Percentiles rank a stretch among this genome's conserved stretches.
These are phyloP conservation scores for Ctenopoma kingsleyae DNA, from an alignment of 2,797 vertebrate genomes.

Conservation along the genomic window DNA sequence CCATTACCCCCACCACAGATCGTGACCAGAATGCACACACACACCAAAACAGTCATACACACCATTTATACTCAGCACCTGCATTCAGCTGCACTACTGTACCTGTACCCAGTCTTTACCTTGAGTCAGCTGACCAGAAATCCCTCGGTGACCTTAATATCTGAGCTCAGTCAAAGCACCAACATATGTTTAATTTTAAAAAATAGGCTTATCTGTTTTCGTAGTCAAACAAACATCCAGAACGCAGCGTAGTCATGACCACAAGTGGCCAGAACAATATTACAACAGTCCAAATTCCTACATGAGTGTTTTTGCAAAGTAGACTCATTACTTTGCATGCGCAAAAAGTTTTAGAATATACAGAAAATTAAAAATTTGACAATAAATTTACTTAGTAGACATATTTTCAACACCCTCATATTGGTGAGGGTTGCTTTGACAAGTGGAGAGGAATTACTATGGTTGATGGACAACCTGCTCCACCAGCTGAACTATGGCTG, in stretches of 20 bases:
- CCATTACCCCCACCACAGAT: not conserved
- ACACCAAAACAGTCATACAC: not conserved
- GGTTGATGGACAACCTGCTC: not conserved
- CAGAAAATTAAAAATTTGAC: too few relatives aligned
- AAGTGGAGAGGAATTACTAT: not conserved
- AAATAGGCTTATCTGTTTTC: not conserved
- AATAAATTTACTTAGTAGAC: too few relatives aligned
- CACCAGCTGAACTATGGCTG: not conserved
- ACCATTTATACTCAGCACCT: slow-evolving; percentile 10
- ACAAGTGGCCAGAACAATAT: slow-evolving; percentile 12
- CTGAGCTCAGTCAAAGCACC: slow-evolving; percentile 1
- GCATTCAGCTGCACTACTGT: not conserved
- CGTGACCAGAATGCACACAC: slow-evolving; percentile 4
- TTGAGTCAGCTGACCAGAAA: slow-evolving; percentile 17
- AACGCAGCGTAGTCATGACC: not conserved
- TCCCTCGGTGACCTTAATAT: slow-evolving; percentile 2
- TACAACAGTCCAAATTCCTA: too few relatives aligned
- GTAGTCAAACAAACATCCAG: not conserved
- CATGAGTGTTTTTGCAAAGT: too few relatives aligned
- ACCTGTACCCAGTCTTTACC: not conserved
- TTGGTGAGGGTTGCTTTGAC: too few relatives aligned
- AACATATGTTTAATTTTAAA: not conserved
- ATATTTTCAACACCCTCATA: too few relatives aligned
- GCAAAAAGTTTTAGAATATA: too few relatives aligned
- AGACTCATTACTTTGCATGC: too few relatives aligned